Percentiles rank a stretch among this genome's conserved stretches.
Evolutionary conservation across 2,888 invertebrate genomes (phyloP).

Genomic region (Gari tellinella): DNA sequence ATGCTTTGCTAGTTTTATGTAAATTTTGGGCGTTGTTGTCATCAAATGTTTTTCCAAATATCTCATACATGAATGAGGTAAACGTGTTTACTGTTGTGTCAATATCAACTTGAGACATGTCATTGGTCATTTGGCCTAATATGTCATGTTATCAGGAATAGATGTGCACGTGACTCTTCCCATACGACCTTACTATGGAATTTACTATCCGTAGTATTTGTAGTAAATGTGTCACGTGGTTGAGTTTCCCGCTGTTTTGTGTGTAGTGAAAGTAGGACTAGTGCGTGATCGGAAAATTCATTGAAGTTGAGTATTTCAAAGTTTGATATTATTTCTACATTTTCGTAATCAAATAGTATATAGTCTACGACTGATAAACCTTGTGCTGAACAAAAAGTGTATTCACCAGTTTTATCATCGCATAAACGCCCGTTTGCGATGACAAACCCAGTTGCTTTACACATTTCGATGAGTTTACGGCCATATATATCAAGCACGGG

Average conservation of each 20-base stretch:
- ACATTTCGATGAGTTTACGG: background rate
- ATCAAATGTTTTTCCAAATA: too few relatives aligned
- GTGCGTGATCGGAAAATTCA: conserved; percentile 5
- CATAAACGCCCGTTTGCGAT: conserved; percentile 6
- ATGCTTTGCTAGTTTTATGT: too few relatives aligned
- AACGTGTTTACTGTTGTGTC: too few relatives aligned
- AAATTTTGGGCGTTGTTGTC: too few relatives aligned
- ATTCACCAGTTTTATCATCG: background rate
- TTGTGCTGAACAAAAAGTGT: background rate
- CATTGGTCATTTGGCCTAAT: too few relatives aligned
- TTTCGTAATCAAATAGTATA: background rate
- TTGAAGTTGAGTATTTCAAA: background rate
- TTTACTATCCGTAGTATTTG: too few relatives aligned
- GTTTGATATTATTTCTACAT: background rate
- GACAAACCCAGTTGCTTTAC: conserved; percentile 1
- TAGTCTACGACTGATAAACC: conserved; percentile 6
- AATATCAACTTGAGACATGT: too few relatives aligned
- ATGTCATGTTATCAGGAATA: too few relatives aligned
- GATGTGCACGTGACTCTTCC: too few relatives aligned
- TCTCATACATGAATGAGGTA: too few relatives aligned
- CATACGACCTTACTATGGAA: too few relatives aligned
- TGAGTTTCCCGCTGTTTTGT: background rate
- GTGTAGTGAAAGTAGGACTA: background rate
- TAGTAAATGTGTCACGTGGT: background rate
- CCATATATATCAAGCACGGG: conserved; percentile 2